These are phyloP conservation scores for Hypolimnas misippus DNA, from an alignment of 2,888 invertebrate species.

Conservation along the genomic window DNA sequence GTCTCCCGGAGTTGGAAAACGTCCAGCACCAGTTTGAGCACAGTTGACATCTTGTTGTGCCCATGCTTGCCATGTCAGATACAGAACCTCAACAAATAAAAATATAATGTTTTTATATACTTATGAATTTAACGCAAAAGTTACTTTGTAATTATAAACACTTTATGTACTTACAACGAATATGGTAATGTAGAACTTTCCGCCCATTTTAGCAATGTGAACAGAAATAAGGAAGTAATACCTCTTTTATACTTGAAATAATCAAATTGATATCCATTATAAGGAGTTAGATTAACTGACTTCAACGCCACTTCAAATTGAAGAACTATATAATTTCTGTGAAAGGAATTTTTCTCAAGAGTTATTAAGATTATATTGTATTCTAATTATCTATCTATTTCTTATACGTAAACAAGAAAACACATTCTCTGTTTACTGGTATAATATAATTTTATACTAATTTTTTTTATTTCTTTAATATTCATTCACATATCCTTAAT, in stretches of 20 bases:
- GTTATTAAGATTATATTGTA: slow-evolving; percentile 12
- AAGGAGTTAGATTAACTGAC: slow-evolving; percentile 35
- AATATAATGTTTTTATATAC: slow-evolving; percentile 2
- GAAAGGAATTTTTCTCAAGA: slow-evolving; percentile 17
- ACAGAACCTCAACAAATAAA: slow-evolving; percentile 44
- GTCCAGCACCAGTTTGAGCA: slow-evolving; percentile 57
- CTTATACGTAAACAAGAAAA: neutral
- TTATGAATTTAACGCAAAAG: neutral
- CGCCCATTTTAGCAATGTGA: slow-evolving; percentile 50
- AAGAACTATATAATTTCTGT: slow-evolving; percentile 16
- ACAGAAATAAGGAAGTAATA: slow-evolving; percentile 29
- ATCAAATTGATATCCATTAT: slow-evolving; percentile 44
- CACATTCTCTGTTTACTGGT: too few species aligned
- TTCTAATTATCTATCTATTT: too few species aligned
- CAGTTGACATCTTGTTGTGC: slow-evolving; percentile 58
- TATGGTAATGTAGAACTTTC: slow-evolving; percentile 44
- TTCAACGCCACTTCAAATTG: slow-evolving; percentile 15
- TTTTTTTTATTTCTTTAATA: too few species aligned
- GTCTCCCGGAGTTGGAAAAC: slow-evolving; percentile 66
- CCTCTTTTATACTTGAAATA: slow-evolving; percentile 40
- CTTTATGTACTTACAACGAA: slow-evolving; percentile 57
- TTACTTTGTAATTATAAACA: neutral
- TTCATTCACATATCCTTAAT: too few species aligned
- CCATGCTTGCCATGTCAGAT: slow-evolving; percentile 50
- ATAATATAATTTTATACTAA: too few species aligned